Evolutionary conservation across 1,140 invertebrate species (phyloP).

Genomic region (Holotrichia oblita): DNA sequence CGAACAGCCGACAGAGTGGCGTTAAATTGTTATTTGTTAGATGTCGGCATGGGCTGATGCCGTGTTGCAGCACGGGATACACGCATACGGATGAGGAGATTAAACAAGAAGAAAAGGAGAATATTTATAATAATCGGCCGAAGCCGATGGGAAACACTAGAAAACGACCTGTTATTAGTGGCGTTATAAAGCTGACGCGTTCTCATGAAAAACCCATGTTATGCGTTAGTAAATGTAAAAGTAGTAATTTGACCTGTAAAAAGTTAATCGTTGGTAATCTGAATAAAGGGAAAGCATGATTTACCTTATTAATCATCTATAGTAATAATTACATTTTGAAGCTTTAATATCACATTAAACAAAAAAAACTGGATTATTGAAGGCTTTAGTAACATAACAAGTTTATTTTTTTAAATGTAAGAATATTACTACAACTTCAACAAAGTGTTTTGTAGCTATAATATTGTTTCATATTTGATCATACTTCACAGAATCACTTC

Average conservation of each 20-base stretch:
- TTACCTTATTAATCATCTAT: not conserved
- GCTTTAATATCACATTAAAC: not conserved
- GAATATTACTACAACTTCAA: too few relatives aligned
- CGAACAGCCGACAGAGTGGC: conserved; percentile 25
- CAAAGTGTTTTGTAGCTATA: too few relatives aligned
- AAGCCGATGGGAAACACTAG: not conserved
- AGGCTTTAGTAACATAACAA: too few relatives aligned
- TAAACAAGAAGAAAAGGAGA: conserved; percentile 27
- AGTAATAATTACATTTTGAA: not conserved
- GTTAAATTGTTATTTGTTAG: conserved; percentile 40
- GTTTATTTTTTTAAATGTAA: too few relatives aligned
- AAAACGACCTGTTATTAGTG: conserved; percentile 18
- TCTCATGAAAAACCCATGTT: not conserved
- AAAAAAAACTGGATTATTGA: not conserved
- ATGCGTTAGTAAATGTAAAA: conserved; percentile 2
- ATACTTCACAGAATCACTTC: too few relatives aligned
- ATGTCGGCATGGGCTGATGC: conserved; percentile 16
- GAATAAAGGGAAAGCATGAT: not conserved
- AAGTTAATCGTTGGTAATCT: not conserved
- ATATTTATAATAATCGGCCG: conserved; percentile 25
- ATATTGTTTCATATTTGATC: too few relatives aligned
- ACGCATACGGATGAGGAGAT: not conserved
- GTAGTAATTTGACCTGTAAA: conserved; percentile 4
- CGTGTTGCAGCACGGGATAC: not conserved
- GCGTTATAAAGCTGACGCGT: not conserved